Evolutionary conservation across 2,888 invertebrate genomes (phyloP), one percentile per base, ranked within the genome.

Genomic region (Podabrus alpinus): DNA sequence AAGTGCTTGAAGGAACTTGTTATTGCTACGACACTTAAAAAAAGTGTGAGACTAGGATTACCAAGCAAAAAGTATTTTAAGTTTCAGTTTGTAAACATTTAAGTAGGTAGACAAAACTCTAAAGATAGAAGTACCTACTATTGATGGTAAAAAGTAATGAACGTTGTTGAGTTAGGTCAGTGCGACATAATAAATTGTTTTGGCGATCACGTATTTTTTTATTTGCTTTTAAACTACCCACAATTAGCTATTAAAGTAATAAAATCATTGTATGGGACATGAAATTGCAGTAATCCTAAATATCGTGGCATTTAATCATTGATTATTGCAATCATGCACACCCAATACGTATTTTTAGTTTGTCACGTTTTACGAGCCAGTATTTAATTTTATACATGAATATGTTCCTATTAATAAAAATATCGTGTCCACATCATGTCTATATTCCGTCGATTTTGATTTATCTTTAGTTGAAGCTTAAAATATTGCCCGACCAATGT

Each of bases 121-220:
- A 45, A 45, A 45, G 45, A 45, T 45, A 45, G 45, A 13, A 45
- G 45, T 45, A 45, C 45, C n/a, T n/a, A n/a, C n/a, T 21, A 21
- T 45, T 7, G 45, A 45, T 45, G 45, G n/a, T n/a, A 45, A 45
- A 45, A 45, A 45, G 45, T 45, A 45, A 45, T 45, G n/a, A 45
- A 45, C n/a, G 45, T 45, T 45, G 68, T 72, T 59, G 75, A 60
- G 68, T 66, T 75, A 79, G 79, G 79, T 79, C 79, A 79, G 79
- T 77, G 69, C 67, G n/a, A 21, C 77, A 72, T 76, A 77, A 75
- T 71, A 76, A 72, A 78, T 79, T 79, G 72, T 74, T 77, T 76
- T 77, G 72, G 71, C 76, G 76, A 78, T 78, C 78, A 78, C 79
- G 79, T 79, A 76, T 73, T 66, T 66, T 75, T 76, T 76, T 78